Percentiles rank a stretch among this genome's conserved stretches.
Conservation (phyloP, 2,888 invertebrate genomes). For the Drosophila prolongata region DNA sequence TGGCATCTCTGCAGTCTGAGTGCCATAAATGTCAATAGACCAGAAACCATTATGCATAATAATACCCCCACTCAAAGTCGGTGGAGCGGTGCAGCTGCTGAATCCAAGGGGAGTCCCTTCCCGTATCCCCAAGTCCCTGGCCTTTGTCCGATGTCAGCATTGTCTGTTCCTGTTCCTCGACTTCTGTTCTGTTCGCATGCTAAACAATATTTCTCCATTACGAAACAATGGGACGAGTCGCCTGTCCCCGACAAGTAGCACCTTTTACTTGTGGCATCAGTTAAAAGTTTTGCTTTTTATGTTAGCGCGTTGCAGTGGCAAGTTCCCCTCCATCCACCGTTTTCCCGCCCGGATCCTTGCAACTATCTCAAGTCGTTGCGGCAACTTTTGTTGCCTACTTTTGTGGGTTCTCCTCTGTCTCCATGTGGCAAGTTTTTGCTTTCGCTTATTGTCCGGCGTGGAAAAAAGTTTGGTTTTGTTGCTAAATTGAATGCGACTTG, state of each 20-base stretch:
- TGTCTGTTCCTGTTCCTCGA: conserved; percentile 15
- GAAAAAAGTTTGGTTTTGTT: conserved; percentile 64
- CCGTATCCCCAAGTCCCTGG: background rate
- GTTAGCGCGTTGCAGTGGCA: conserved; percentile 57
- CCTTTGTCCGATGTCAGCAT: conserved; percentile 35
- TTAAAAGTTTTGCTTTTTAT: conserved; percentile 73
- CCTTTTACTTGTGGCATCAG: conserved; percentile 71
- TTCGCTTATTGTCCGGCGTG: conserved; percentile 63
- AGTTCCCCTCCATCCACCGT: conserved; percentile 8
- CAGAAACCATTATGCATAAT: conserved; percentile 76
- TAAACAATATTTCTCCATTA: conserved; percentile 78
- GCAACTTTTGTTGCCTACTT: conserved; percentile 69
- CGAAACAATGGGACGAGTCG: conserved; percentile 63
- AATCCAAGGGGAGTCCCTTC: conserved; percentile 2
- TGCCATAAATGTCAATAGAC: conserved; percentile 78
- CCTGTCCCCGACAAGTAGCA: conserved; percentile 63
- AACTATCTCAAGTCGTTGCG: conserved; percentile 60
- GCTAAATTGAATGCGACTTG: conserved; percentile 74
- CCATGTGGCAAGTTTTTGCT: conserved; percentile 53
- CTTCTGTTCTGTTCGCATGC: conserved; percentile 48
- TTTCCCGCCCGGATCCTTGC: conserved; percentile 5
- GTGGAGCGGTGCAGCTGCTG: conserved; percentile 25
- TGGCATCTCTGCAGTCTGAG: conserved; percentile 26
- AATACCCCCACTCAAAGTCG: conserved; percentile 32
- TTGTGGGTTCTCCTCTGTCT: conserved; percentile 36